phyloP scores from a whole-genome alignment of 1,140 invertebrate genomes.

The Leptinotarsa texana region DNA sequence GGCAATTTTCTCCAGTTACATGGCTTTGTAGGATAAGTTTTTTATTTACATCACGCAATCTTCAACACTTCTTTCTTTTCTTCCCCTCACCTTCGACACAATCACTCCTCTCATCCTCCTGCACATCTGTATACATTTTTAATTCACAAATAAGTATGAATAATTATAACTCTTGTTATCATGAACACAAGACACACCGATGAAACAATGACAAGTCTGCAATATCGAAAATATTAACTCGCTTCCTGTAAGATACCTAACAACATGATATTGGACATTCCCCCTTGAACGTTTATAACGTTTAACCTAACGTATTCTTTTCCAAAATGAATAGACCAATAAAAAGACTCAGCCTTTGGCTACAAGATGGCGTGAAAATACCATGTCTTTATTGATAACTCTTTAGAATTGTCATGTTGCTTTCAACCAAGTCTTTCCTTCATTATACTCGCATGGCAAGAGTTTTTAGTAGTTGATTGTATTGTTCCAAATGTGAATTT shows the following conservation, averaged over 20 bases:
- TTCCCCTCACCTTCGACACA: background rate
- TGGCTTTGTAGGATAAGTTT: no score
- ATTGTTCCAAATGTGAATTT: no score
- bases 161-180: background rate
- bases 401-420: no score
- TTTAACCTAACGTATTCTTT: background rate
- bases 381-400: background rate
- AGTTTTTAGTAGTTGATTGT: no score
- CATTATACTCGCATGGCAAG: no score
- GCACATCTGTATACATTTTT: no score
- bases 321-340: background rate
- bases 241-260: background rate
- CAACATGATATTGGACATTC: background rate
- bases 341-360: background rate
- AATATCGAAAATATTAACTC: background rate
- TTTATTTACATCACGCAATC: no score
- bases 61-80: background rate
- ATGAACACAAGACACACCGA: background rate
- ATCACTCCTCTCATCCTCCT: background rate
- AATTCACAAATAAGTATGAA: background rate
- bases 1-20: no score
- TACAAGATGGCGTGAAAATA: constrained; percentile 1
- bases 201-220: background rate
- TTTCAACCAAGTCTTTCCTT: no score
- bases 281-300: background rate